phyloP scores from a whole-genome alignment of 2,888 invertebrate genomes.

The Andrena fulva region DNA sequence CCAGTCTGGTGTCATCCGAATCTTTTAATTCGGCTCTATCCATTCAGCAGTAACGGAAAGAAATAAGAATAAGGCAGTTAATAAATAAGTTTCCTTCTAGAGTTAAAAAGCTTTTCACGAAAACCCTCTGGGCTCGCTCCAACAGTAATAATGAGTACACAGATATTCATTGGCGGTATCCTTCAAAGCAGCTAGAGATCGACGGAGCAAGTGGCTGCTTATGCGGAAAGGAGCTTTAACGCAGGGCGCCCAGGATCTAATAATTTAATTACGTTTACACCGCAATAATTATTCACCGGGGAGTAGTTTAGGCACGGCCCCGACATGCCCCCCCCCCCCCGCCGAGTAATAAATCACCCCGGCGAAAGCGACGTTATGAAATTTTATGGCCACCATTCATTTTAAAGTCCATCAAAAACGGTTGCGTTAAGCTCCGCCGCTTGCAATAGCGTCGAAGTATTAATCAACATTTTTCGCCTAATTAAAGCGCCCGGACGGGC shows the following conservation, averaged over 20 bases:
- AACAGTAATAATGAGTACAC: background rate
- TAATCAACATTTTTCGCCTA: slow-evolving; percentile 11
- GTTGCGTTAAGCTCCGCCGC: background rate
- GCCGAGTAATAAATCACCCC: slow-evolving; percentile 31
- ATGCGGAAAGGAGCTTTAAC: slow-evolving; percentile 10
- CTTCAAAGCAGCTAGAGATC: background rate
- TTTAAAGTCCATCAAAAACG: slow-evolving; percentile 7
- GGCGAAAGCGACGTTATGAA: slow-evolving; percentile 3
- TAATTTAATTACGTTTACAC: slow-evolving; percentile 30
- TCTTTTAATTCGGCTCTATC: background rate
- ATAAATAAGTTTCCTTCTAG: background rate
- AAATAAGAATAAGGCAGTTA: background rate
- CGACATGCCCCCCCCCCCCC: background rate
- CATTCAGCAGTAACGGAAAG: background rate
- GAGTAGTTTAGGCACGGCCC: slow-evolving; percentile 23
- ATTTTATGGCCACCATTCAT: slow-evolving; percentile 22
- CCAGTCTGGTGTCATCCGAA: background rate
- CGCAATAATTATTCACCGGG: slow-evolving; percentile 29
- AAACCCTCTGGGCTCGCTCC: background rate
- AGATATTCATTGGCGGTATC: background rate
- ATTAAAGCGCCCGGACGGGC: slow-evolving; percentile 2
- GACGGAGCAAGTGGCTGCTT: slow-evolving; percentile 1
- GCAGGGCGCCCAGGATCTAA: background rate
- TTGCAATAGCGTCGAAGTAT: background rate
- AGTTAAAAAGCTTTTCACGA: background rate